phyloP scores from a whole-genome alignment of 2,113 vertebrate genomes.

The Hydrochoerus hydrochaeris region DNA sequence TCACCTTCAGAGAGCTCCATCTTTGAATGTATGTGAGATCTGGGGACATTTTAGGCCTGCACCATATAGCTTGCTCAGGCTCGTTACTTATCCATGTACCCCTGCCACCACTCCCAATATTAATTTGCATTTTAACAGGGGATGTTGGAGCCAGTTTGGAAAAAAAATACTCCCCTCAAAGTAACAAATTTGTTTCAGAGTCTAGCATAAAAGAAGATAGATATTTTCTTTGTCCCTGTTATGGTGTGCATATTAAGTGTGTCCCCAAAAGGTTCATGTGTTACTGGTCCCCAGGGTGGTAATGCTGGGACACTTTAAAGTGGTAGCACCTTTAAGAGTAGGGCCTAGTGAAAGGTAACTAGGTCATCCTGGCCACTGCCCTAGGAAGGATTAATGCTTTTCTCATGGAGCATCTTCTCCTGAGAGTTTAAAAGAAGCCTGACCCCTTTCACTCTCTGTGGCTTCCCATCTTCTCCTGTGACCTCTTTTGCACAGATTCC shows the following conservation, averaged over 20 bases:
- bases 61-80: not conserved
- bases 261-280: not conserved
- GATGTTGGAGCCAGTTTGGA: not conserved
- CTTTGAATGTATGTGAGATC: not conserved
- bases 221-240: not conserved
- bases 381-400: not conserved
- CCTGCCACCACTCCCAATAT: not conserved
- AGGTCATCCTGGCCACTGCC: not conserved
- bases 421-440: not conserved
- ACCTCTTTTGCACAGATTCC: not conserved
- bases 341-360: not conserved
- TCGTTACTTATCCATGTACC: not conserved
- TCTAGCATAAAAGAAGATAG: not conserved
- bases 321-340: not conserved
- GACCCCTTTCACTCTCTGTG: not conserved
- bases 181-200: slow-evolving; percentile 42
- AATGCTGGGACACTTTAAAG: not conserved
- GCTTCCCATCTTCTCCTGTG: not conserved
- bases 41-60: not conserved
- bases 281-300: not conserved
- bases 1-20: not conserved
- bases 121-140: slow-evolving; percentile 1
- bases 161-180: not conserved
- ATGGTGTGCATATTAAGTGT: not conserved
- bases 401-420: not conserved